Evolutionary conservation across 2,888 invertebrate genomes (phyloP), one percentile per base, ranked within the genome.

Genomic region (Xiphydria camelus): DNA sequence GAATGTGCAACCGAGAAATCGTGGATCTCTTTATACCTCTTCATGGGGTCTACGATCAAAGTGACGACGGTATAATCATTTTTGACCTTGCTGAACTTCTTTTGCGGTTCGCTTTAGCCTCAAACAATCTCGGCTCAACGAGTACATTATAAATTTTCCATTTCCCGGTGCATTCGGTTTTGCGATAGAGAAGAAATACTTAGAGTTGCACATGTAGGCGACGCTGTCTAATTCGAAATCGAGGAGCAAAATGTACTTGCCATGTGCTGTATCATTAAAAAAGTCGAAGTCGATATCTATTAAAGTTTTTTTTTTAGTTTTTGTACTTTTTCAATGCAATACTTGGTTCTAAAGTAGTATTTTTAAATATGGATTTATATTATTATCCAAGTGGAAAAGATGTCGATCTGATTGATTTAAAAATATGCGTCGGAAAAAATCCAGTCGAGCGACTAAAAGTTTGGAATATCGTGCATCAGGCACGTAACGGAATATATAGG

Each of bases 1-100:
- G 49, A 91, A 88, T 0, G 91, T 88, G 0, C 89, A 92, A 1
- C 93, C 92, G n/a, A n/a, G 70, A 90, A 92, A 0, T 92, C 92
- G 54, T 84, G 73, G 18, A 93, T 85, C 10, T 66, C 77, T 68
- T 92, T 91, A 55, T 78, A 82, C 29, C 51, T 59, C 10, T 48
- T 56, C n/a, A 66, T 62, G 47, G 77, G 54, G 15, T 77, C 50
- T 4, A 38, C 55, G 22, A 70, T 43, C 4, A 35, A 41, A 31
- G 37, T 35, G 1, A 12, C 12, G 26, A 10, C 26, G 26, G 14
- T 26, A 26, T 7, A 12, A 6, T 26, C 12, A 26, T 4, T 4
- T 1, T 14, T 26, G 14, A 26, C 10, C 7, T 26, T 4, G 10
- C 14, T 14, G 10, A 9, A n/a, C n/a, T n/a, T n/a, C n/a, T n/a